These are phyloP conservation scores for fruit fly (Drosophila melanogaster) DNA, from an alignment of 1,140 invertebrate genomes.

Conservation along the genomic window DNA sequence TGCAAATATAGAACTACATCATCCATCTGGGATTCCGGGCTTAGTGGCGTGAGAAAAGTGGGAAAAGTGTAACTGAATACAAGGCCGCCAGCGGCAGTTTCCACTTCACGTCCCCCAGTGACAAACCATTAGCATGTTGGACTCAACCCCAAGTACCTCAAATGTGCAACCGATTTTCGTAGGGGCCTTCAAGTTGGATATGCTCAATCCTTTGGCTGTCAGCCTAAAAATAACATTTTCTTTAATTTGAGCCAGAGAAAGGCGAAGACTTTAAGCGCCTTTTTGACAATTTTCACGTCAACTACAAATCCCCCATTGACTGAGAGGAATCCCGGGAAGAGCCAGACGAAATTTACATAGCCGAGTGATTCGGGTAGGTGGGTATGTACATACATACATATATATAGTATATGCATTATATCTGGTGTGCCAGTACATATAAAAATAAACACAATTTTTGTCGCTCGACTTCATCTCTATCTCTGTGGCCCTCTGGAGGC, in stretches of 20 bases:
- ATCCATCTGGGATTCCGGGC: constrained; percentile 2
- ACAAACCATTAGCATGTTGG: constrained; percentile 49
- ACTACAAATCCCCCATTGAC: constrained; percentile 68
- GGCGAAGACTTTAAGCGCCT: constrained; percentile 75
- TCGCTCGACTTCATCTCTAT: constrained; percentile 50
- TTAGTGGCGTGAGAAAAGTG: constrained; percentile 42
- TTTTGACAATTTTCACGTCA: constrained; percentile 81
- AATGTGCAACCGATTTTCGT: constrained; percentile 9
- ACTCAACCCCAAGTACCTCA: constrained; percentile 32
- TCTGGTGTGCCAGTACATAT: constrained; percentile 37
- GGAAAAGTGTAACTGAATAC: constrained; percentile 43
- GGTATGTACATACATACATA: not conserved
- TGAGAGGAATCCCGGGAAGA: constrained; percentile 49
- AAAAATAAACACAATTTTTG: constrained; percentile 77
- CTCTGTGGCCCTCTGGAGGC: constrained; percentile 46
- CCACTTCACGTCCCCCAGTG: constrained; percentile 30
- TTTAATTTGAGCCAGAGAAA: constrained; percentile 57
- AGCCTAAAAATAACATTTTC: constrained; percentile 79
- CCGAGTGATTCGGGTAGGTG: not conserved
- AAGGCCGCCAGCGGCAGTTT: constrained; percentile 33
- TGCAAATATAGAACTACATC: constrained; percentile 56
- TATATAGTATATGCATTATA: constrained; percentile 20
- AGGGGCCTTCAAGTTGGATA: constrained; percentile 40
- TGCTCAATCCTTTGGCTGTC: constrained; percentile 71
- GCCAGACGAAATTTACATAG: constrained; percentile 66